These are phyloP conservation scores for Polymixis flavicincta DNA, from an alignment of 2,888 invertebrate species.

Conservation along the genomic window DNA sequence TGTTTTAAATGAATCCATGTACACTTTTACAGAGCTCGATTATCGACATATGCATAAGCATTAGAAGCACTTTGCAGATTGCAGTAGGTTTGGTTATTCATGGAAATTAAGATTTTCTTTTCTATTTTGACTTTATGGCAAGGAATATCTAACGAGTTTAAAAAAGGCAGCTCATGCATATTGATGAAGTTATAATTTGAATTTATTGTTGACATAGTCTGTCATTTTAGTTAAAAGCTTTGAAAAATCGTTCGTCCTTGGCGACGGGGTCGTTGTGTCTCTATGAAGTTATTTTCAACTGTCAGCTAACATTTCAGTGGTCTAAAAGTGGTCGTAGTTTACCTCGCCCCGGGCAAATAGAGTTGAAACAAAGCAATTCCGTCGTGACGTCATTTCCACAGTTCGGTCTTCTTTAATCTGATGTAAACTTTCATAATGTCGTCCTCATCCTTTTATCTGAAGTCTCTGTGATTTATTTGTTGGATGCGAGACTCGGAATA, in stretches of 20 bases:
- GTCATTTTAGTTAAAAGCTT: slow-evolving; percentile 55
- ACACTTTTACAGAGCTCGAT: not conserved
- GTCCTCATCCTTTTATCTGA: slow-evolving; percentile 52
- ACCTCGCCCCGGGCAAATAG: slow-evolving; percentile 64
- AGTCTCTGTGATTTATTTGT: slow-evolving; percentile 51
- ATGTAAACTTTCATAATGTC: slow-evolving; percentile 62
- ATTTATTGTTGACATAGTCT: slow-evolving; percentile 62
- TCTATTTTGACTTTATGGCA: slow-evolving; percentile 50
- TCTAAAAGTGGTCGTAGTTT: slow-evolving; percentile 66
- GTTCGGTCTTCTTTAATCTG: slow-evolving; percentile 57
- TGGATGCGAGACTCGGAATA: slow-evolving; percentile 32
- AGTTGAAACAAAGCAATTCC: slow-evolving; percentile 73
- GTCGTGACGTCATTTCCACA: slow-evolving; percentile 56
- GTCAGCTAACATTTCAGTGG: slow-evolving; percentile 70
- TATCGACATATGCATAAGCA: not conserved
- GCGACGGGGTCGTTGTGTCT: slow-evolving; percentile 7
- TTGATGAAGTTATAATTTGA: slow-evolving; percentile 58
- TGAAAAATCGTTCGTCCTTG: slow-evolving; percentile 43
- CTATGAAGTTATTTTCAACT: slow-evolving; percentile 60
- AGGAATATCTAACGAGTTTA: slow-evolving; percentile 57
- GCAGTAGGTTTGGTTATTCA: slow-evolving; percentile 23
- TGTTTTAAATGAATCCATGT: not conserved
- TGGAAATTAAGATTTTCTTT: slow-evolving; percentile 32
- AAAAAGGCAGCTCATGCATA: slow-evolving; percentile 60
- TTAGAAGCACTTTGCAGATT: slow-evolving; percentile 9